Evolutionary conservation across 2,888 invertebrate genomes (phyloP).

Genomic region (Amiota minor): DNA sequence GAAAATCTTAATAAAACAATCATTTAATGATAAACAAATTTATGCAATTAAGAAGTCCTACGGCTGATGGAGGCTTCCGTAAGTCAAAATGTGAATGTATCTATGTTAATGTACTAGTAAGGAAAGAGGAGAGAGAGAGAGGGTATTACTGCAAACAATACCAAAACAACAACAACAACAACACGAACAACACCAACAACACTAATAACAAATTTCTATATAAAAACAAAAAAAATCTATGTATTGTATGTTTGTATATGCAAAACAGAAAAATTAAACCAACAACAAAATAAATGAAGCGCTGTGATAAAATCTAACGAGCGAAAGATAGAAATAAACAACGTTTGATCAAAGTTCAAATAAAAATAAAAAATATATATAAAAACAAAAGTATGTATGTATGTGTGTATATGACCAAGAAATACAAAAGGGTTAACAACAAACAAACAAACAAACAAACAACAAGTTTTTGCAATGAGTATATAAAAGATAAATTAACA

Average conservation of each 20-base stretch:
- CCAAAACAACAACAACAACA: conserved; percentile 50
- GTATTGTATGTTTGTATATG: conserved; percentile 49
- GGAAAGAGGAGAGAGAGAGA: too few relatives aligned
- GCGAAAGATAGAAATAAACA: conserved; percentile 10
- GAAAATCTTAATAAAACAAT: conserved; percentile 33
- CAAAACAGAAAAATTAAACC: conserved; percentile 60
- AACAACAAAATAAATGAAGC: conserved; percentile 58
- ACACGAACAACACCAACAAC: conserved; percentile 20
- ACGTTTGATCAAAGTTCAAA: conserved; percentile 9
- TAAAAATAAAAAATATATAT: conserved; percentile 1
- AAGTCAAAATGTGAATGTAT: too few relatives aligned
- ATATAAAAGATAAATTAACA: background rate
- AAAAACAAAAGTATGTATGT: background rate
- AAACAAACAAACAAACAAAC: background rate
- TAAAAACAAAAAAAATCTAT: conserved; percentile 27
- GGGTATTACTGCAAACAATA: conserved; percentile 36
- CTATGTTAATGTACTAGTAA: too few relatives aligned
- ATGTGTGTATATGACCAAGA: background rate
- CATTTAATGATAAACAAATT: conserved; percentile 56
- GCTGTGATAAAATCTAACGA: conserved; percentile 61
- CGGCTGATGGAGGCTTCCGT: background rate
- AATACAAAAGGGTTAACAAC: conserved; percentile 10
- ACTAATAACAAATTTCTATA: conserved; percentile 46
- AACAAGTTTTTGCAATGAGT: conserved; percentile 5
- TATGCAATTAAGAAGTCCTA: conserved; percentile 25